Percentiles rank a stretch among this genome's conserved stretches.
Conservation (phyloP, 2,113 vertebrate species). For the Collichthys lucidus region DNA sequence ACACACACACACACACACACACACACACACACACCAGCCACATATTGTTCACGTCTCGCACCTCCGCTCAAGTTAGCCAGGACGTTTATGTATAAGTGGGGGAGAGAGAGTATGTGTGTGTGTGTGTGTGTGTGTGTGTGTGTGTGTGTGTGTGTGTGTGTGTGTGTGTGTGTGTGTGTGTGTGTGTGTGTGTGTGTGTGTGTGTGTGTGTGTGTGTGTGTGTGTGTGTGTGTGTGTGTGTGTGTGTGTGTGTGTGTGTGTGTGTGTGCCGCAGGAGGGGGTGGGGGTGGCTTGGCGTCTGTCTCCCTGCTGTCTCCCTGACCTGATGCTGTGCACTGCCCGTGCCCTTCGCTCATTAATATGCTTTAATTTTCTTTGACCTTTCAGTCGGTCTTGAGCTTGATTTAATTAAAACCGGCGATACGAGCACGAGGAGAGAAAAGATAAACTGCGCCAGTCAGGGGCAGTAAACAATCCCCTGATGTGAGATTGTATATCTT, state of each 20-base stretch:
- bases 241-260: background rate
- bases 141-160: too few species aligned
- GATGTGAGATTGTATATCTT: slow-evolving; percentile 38
- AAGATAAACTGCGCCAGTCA: slow-evolving; percentile 52
- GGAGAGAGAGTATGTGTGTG: background rate
- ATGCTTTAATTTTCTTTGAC: slow-evolving; percentile 81
- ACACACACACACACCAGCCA: slow-evolving; percentile 12
- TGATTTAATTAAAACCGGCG: slow-evolving; percentile 69
- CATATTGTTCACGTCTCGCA: slow-evolving; percentile 65
- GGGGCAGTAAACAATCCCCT: slow-evolving; percentile 30
- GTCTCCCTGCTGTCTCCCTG: slow-evolving; percentile 66
- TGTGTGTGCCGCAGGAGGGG: background rate
- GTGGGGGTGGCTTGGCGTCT: slow-evolving; percentile 18
- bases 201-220: too few species aligned
- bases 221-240: too few species aligned
- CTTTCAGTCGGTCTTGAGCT: slow-evolving; percentile 71
- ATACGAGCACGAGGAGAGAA: slow-evolving; percentile 20
- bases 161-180: background rate
- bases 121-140: too few species aligned
- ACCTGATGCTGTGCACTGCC: slow-evolving; percentile 69
- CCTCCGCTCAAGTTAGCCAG: slow-evolving; percentile 40
- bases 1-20: background rate
- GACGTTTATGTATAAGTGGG: slow-evolving; percentile 12
- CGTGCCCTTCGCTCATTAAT: slow-evolving; percentile 76
- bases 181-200: background rate